Evolutionary conservation across 2,797 vertebrate genomes (phyloP), one percentile per base, ranked within the genome.

Genomic region (Myotis planiceps): DNA sequence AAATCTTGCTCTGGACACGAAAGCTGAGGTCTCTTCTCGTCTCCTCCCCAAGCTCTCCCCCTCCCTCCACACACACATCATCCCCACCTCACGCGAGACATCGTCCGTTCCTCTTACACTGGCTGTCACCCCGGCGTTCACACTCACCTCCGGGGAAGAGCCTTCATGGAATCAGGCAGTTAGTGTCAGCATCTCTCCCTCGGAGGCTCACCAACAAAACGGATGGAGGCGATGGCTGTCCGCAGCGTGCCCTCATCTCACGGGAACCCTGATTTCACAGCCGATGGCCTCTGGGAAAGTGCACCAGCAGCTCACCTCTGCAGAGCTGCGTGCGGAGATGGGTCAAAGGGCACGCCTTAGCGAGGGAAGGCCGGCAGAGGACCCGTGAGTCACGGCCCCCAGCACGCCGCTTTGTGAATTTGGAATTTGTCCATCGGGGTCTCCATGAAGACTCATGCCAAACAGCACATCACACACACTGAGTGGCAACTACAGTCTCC

Each of bases 71-170:
- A 27, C 69, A 16, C n/a, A 25, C 25, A 5, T 9, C 45, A 6
- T 1, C 45, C 71, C 19, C 8, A 2, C 29, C 29, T 0, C 16
- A 3, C 8, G 39, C 1, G 1, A n/a, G 81, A 53, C 19, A 5
- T 2, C 13, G 0, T 13, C 29, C 10, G 3, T 3, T n/a, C 18
- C 2, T 16, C 79, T 45, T 0, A 34, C 6, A 0, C 37, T 8
- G 34, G 23, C 51, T 19, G 10, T 75, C 45, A 32, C 14, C 53
- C 39, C 68, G 63, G 34, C 63, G 2, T 4, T 5, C 13, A 53
- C 34, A 5, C 74, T 42, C 21, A 3, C 27, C 72, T 32, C 19
- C 71, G 10, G 14, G 53, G 53, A 63, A 55, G 68, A 45, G 60
- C 25, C 51, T 3, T 39, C 39, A 27, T 29, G 3, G 32, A 9